These are phyloP conservation scores for Dendrolimus punctatus DNA, from an alignment of 1,140 invertebrate genomes.

Conservation along the genomic window DNA sequence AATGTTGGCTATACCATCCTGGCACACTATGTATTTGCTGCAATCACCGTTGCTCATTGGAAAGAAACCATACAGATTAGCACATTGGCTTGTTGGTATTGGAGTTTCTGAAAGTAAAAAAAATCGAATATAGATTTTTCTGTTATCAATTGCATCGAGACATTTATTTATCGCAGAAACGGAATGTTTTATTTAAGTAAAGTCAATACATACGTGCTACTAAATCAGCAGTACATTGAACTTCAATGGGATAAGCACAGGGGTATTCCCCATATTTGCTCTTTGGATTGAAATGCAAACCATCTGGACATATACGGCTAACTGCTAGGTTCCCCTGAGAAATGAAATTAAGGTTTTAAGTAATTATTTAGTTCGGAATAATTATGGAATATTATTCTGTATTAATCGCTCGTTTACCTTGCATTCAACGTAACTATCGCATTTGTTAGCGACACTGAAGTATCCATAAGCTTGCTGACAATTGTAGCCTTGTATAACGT, in stretches of 20 bases:
- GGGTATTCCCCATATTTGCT: constrained; percentile 31
- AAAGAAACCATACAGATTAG: constrained; percentile 87
- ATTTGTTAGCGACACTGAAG: constrained; percentile 26
- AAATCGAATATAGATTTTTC: not conserved
- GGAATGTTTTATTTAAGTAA: not conserved
- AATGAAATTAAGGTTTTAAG: constrained; percentile 6
- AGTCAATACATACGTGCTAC: constrained; percentile 18
- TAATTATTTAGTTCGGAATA: not conserved
- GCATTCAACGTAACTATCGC: constrained; percentile 40
- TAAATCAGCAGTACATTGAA: constrained; percentile 19
- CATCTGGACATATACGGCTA: constrained; percentile 32
- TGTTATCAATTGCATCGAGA: too few species aligned
- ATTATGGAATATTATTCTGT: not conserved
- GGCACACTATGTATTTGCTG: constrained; percentile 87
- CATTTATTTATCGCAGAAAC: not conserved
- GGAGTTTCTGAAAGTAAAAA: constrained; percentile 28
- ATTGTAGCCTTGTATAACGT: constrained; percentile 13
- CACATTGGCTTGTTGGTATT: constrained; percentile 81
- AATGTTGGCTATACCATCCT: constrained; percentile 74
- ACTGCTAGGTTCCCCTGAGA: constrained; percentile 27
- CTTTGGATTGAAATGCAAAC: constrained; percentile 34
- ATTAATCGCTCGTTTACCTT: constrained; percentile 26
- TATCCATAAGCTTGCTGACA: constrained; percentile 26
- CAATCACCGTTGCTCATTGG: constrained; percentile 79
- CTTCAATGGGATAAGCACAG: constrained; percentile 30